Conservation (phyloP, 2,113 vertebrate species). For the Paralichthys olivaceus region DNA sequence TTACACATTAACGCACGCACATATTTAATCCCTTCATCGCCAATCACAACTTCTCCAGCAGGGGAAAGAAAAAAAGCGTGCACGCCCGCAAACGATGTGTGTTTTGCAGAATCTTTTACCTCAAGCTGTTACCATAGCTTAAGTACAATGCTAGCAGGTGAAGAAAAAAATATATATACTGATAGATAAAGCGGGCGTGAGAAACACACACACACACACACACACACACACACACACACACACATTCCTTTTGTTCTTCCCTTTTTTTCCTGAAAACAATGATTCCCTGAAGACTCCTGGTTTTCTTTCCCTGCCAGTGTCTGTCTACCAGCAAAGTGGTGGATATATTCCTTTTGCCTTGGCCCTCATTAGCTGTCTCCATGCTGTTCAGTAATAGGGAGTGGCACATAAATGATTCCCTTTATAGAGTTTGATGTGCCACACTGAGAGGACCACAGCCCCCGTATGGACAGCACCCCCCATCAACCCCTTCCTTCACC, state of each 20-base stretch:
- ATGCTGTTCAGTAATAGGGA: constrained; percentile 89
- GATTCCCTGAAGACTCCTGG: constrained; percentile 81
- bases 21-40: constrained; percentile 58
- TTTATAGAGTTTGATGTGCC: constrained; percentile 92
- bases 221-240: constrained; percentile 35
- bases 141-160: constrained; percentile 72
- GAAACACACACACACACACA: constrained; percentile 36
- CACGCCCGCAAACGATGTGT: constrained; percentile 80
- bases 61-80: constrained; percentile 1
- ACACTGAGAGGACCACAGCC: constrained; percentile 85
- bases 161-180: constrained; percentile 74
- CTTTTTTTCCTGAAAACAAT: constrained; percentile 76
- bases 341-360: constrained; percentile 85
- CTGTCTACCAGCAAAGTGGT: constrained; percentile 83
- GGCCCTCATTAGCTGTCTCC: constrained; percentile 89
- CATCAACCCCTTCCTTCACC: constrained; percentile 46
- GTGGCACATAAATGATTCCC: constrained; percentile 92
- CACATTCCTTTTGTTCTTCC: constrained; percentile 76
- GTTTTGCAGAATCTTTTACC: constrained; percentile 86
- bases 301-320: constrained; percentile 81
- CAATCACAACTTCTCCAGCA: constrained; percentile 48
- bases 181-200: constrained; percentile 68
- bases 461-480: constrained; percentile 81
- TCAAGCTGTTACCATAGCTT: constrained; percentile 83
- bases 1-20: constrained; percentile 59